Conservation (phyloP, 2,113 vertebrate genomes). For the Oreochromis spilurus region DNA sequence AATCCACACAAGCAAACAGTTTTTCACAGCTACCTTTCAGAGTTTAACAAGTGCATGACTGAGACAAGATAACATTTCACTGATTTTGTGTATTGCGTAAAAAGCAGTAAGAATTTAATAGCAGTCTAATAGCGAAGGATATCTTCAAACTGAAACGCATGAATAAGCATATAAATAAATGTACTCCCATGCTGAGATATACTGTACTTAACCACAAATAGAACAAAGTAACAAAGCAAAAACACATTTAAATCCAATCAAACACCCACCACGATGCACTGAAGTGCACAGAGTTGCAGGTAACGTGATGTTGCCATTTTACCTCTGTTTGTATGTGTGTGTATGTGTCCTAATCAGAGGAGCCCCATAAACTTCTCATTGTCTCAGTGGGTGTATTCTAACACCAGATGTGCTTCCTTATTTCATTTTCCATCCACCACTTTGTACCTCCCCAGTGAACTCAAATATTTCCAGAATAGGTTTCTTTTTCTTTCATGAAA, state of each 20-base stretch:
- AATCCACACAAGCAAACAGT: neutral
- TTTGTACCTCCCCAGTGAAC: constrained; percentile 39
- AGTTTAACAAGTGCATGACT: constrained; percentile 31
- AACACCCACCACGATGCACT: neutral
- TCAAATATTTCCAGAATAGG: constrained; percentile 18
- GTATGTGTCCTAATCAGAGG: constrained; percentile 35
- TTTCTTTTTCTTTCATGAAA: constrained; percentile 2
- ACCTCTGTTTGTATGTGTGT: neutral
- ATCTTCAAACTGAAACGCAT: neutral
- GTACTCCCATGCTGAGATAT: neutral
- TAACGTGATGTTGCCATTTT: neutral
- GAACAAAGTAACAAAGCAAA: neutral
- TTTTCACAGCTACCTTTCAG: neutral
- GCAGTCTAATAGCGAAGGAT: neutral
- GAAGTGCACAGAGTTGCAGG: neutral
- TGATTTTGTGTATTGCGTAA: constrained; percentile 16
- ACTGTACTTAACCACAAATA: neutral
- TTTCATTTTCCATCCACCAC: constrained; percentile 24
- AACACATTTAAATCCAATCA: constrained; percentile 8
- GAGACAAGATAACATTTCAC: constrained; percentile 14
- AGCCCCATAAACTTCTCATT: constrained; percentile 45
- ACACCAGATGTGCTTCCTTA: constrained; percentile 53
- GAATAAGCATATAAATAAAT: neutral
- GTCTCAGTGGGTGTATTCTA: constrained; percentile 53
- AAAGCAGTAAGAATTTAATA: neutral